A percentile compares a stretch with the other conserved stretches of the same genome.
Evolutionary conservation across 2,888 invertebrate genomes (phyloP).

Genomic region (Drosophila formosana): DNA sequence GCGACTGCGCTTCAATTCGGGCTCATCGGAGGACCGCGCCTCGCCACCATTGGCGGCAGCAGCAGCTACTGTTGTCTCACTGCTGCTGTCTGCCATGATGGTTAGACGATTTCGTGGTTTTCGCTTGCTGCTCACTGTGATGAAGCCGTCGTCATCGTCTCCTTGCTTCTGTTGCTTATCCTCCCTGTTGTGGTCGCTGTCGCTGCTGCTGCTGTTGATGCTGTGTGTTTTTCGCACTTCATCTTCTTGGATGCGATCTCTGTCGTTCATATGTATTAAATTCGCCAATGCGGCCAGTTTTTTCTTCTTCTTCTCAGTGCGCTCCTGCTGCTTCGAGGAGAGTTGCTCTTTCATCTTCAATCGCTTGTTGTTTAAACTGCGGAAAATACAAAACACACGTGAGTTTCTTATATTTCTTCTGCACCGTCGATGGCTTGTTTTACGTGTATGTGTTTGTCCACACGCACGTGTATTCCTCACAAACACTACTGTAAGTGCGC

Average conservation of each 20-base stretch:
- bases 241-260: conserved; percentile 84
- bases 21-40: conserved; percentile 41
- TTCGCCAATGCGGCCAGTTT: conserved; percentile 88
- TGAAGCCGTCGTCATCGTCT: conserved; percentile 70
- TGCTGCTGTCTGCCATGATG: conserved; percentile 43
- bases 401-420: conserved; percentile 17
- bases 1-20: conserved; percentile 61
- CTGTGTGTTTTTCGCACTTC: not conserved
- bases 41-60: conserved; percentile 5
- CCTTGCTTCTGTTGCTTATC: not conserved
- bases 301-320: conserved; percentile 88
- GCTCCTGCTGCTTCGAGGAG: conserved; percentile 86
- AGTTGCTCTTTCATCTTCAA: conserved; percentile 68
- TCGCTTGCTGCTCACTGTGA: conserved; percentile 70
- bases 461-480: not conserved
- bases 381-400: conserved; percentile 48
- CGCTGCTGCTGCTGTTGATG: conserved; percentile 1
- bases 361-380: conserved; percentile 59
- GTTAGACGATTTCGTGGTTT: conserved; percentile 59
- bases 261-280: conserved; percentile 88
- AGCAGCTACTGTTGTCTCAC: conserved; percentile 16
- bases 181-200: conserved; percentile 16
- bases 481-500: not conserved
- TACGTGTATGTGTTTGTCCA: not conserved
- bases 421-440: not conserved